These are phyloP conservation scores for Alces alces DNA, from an alignment of 2,113 vertebrate species.

Conservation along the genomic window DNA sequence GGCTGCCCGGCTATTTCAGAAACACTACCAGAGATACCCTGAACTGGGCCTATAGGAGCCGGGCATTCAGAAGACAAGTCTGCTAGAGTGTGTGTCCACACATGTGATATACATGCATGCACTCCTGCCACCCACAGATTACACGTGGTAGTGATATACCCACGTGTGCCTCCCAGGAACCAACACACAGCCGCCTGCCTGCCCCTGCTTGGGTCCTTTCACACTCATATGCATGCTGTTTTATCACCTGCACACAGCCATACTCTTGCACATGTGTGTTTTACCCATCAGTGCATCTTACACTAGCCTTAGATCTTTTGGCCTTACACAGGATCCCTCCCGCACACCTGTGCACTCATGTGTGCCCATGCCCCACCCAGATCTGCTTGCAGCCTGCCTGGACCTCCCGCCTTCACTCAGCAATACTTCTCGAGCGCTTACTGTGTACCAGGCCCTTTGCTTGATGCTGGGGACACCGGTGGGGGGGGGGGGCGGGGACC, in stretches of 20 bases:
- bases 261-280: rapidly evolving
- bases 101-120: not conserved
- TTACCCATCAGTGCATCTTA: not conserved
- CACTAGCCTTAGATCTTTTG: not conserved
- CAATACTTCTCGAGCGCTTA: not conserved
- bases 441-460: not conserved
- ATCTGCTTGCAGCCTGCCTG: not conserved
- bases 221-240: too few species aligned
- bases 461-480: not conserved
- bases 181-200: rapidly evolving
- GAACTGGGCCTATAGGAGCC: not conserved
- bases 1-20: not conserved
- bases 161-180: not conserved
- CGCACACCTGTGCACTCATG: rapidly evolving
- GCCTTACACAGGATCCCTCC: rapidly evolving
- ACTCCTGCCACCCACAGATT: not conserved
- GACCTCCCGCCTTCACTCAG: not conserved
- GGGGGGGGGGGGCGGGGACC: not conserved
- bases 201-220: too few species aligned
- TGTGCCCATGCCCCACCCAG: too few species aligned
- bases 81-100: not conserved
- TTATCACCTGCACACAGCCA: not conserved
- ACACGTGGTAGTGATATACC: not conserved
- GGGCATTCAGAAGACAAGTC: not conserved
- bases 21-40: not conserved